phyloP scores from a whole-genome alignment of 2,113 vertebrate genomes.

The Boleophthalmus pectinirostris region DNA sequence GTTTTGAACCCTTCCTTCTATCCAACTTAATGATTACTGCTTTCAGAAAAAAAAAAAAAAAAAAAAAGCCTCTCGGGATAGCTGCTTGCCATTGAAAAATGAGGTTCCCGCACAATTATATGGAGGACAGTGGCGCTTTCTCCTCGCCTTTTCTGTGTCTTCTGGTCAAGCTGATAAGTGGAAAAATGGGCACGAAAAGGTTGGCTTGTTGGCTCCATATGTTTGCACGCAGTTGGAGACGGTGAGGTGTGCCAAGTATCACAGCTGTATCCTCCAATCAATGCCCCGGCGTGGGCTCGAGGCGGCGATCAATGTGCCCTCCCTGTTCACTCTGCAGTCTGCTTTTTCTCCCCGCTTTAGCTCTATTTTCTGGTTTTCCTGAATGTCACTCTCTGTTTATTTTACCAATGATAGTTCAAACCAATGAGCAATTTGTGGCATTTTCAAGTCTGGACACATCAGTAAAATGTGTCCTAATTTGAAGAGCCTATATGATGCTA shows the following conservation, averaged over 20 bases:
- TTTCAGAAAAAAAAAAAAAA: constrained; percentile 50
- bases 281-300: constrained; percentile 47
- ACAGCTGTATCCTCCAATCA: constrained; percentile 55
- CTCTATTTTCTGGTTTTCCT: constrained; percentile 6
- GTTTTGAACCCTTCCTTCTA: constrained; percentile 44
- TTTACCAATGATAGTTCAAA: background rate
- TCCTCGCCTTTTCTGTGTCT: background rate
- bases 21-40: constrained; percentile 59
- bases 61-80: constrained; percentile 46
- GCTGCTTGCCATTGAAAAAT: constrained; percentile 43
- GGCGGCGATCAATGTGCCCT: constrained; percentile 53
- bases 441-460: too few species aligned
- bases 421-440: background rate
- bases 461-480: too few species aligned
- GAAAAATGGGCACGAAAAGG: background rate
- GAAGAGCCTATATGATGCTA: too few species aligned
- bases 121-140: constrained; percentile 19
- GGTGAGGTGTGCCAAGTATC: constrained; percentile 56
- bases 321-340: constrained; percentile 47
- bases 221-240: constrained; percentile 50
- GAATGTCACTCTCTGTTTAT: background rate
- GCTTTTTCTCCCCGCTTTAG: constrained; percentile 18
- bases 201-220: constrained; percentile 37
- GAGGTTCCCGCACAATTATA: constrained; percentile 52
- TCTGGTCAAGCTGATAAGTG: constrained; percentile 23